Percentiles rank a stretch among this genome's conserved stretches.
These are phyloP conservation scores for Cryptoblepharus egeriae DNA, from an alignment of 2,797 vertebrate species.

Conservation along the genomic window DNA sequence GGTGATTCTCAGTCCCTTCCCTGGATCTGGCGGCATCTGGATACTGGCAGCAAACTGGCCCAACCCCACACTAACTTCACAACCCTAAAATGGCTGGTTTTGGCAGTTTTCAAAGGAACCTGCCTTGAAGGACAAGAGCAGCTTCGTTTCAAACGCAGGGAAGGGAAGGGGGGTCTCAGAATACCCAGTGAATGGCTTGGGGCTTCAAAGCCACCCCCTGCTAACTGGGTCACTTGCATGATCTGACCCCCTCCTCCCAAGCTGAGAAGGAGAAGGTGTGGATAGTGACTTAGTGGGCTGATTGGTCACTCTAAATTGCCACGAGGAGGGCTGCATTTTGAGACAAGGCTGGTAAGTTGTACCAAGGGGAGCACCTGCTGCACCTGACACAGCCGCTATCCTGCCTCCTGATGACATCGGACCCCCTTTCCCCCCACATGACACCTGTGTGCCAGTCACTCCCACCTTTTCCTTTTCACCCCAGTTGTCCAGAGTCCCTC, in stretches of 20 bases:
- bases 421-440: neutral
- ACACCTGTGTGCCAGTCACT: neutral
- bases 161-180: fast-evolving
- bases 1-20: fast-evolving
- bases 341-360: neutral
- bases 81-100: fast-evolving
- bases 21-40: fast-evolving
- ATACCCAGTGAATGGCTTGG: neutral
- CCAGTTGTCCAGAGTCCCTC: neutral
- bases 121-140: too few species aligned
- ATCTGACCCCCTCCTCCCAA: too few species aligned
- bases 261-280: neutral
- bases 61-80: fast-evolving
- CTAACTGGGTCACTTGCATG: neutral
- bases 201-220: neutral
- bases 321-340: fast-evolving
- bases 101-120: too few species aligned
- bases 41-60: neutral
- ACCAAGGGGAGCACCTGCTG: neutral
- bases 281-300: neutral
- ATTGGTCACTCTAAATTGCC: neutral
- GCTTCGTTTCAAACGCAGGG: neutral
- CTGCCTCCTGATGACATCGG: fast-evolving
- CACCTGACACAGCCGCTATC: fast-evolving
- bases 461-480: neutral